phyloP scores from a whole-genome alignment of 2,113 vertebrate genomes.

The Alexandromys fortis region DNA sequence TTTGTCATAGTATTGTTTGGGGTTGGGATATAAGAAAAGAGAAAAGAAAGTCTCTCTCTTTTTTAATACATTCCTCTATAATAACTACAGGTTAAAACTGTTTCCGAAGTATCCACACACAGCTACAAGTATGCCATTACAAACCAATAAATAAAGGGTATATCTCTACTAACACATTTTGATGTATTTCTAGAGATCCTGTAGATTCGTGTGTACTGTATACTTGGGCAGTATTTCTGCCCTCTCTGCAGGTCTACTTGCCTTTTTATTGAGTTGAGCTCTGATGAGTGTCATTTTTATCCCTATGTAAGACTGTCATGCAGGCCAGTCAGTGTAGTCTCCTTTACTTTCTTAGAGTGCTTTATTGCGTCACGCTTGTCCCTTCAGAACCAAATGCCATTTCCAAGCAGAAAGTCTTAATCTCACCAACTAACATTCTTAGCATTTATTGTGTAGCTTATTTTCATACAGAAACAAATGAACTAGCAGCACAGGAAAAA shows the following conservation, averaged over 20 bases:
- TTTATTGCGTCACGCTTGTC: neutral
- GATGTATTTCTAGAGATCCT: neutral
- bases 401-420: neutral
- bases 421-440: neutral
- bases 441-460: neutral
- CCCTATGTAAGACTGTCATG: accelerated
- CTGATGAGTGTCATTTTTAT: neutral
- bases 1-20: neutral
- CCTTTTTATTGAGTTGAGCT: neutral
- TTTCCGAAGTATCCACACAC: neutral
- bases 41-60: neutral
- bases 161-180: neutral
- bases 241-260: neutral
- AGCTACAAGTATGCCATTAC: neutral
- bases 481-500: neutral
- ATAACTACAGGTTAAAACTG: neutral
- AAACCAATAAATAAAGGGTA: neutral
- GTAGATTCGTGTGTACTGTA: neutral
- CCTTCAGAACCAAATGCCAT: neutral
- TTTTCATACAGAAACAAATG: neutral
- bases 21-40: neutral
- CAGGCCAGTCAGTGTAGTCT: neutral
- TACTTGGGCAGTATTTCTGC: neutral
- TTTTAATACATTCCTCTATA: neutral
- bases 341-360: neutral